Percentiles rank a stretch among this genome's conserved stretches.
Evolutionary conservation across 2,888 invertebrate genomes (phyloP).

Genomic region (Ceramica pisi): DNA sequence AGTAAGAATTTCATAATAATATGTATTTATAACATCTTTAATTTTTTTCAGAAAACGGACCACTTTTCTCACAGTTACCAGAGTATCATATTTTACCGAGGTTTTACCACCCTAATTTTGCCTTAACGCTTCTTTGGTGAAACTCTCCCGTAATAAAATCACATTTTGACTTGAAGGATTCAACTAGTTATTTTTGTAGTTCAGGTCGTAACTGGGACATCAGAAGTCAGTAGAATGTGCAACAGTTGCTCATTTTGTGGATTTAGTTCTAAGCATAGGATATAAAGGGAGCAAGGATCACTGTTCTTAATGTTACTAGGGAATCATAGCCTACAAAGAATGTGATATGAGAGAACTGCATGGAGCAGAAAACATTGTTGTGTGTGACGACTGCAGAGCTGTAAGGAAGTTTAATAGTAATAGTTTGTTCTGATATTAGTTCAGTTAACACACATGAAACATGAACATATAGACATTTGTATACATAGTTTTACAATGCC

Average conservation of each 20-base stretch:
- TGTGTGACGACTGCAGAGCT: conserved; percentile 15
- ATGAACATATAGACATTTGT: neutral
- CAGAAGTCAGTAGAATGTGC: conserved; percentile 7
- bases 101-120: neutral
- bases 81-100: conserved; percentile 14
- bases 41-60: neutral
- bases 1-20: no score
- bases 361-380: conserved; percentile 37
- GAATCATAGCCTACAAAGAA: conserved; percentile 30
- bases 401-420: conserved; percentile 40
- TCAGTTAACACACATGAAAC: conserved; percentile 12
- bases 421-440: conserved; percentile 43
- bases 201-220: conserved; percentile 16
- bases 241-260: neutral
- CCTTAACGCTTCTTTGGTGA: neutral
- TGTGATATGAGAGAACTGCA: conserved; percentile 30
- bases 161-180: neutral
- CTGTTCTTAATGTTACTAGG: conserved; percentile 22
- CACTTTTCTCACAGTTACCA: conserved; percentile 33
- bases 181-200: neutral
- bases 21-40: neutral
- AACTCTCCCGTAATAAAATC: neutral
- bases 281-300: conserved; percentile 1
- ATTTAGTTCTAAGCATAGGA: neutral
- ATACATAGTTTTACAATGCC: neutral